Evolutionary conservation across 1,140 invertebrate species (phyloP).

Genomic region (Nasonia giraulti): DNA sequence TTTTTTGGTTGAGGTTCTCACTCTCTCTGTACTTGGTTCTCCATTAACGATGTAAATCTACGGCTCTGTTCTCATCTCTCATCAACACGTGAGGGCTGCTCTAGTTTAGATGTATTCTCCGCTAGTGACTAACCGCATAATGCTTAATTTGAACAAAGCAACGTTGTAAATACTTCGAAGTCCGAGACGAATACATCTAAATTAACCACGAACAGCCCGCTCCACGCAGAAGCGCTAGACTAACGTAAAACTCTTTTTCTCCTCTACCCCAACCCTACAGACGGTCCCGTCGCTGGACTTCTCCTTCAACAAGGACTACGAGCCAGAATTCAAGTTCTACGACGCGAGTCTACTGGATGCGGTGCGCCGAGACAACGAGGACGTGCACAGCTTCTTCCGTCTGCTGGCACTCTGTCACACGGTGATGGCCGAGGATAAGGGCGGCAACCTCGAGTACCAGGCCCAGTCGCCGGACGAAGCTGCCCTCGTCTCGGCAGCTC

Average conservation of each 20-base stretch:
- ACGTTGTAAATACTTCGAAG: not conserved
- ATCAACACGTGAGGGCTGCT: not conserved
- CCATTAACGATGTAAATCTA: not conserved
- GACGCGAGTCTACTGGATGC: constrained; percentile 91
- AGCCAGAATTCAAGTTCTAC: constrained; percentile 95
- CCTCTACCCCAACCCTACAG: constrained; percentile 72
- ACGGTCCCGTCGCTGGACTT: constrained; percentile 89
- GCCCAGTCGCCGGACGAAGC: constrained; percentile 99
- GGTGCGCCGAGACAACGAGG: constrained; percentile 82
- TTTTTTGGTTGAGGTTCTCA: not conserved
- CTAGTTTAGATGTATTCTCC: constrained; percentile 16
- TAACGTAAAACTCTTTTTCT: constrained; percentile 25
- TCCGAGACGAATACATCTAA: not conserved
- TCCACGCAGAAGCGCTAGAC: not conserved
- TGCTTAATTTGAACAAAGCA: not conserved
- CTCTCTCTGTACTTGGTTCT: not conserved
- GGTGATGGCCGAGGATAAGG: constrained; percentile 96
- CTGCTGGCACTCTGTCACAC: constrained; percentile 95
- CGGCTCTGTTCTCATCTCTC: not conserved
- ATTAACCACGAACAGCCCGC: not conserved
- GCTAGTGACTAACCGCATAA: not conserved
- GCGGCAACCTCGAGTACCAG: constrained; percentile 85
- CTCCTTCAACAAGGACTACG: constrained; percentile 93
- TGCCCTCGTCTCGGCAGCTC: constrained; percentile 95
- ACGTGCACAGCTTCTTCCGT: constrained; percentile 91